phyloP scores from a whole-genome alignment of 2,888 invertebrate species.

The Aspidapion aeneum region DNA sequence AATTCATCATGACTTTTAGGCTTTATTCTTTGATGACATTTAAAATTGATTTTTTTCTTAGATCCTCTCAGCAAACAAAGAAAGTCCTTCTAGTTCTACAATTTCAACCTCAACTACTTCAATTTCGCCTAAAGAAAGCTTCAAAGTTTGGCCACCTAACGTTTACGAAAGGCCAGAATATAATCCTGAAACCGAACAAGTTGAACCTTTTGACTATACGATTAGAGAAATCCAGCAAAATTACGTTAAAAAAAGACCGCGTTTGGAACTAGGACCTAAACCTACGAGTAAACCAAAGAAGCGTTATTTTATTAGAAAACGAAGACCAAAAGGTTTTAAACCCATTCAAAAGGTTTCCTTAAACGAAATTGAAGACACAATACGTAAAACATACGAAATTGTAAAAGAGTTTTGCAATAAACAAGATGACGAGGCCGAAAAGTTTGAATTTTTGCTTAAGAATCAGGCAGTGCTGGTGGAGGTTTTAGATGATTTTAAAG shows the following conservation, averaged over 20 bases:
- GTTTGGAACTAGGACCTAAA: constrained; percentile 17
- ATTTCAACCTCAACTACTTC: constrained; percentile 10
- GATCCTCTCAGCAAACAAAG: too few relatives aligned
- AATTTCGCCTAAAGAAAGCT: constrained; percentile 15
- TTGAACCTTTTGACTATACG: constrained; percentile 38
- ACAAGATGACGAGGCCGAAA: neutral
- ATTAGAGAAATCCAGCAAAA: constrained; percentile 21
- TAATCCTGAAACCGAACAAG: constrained; percentile 36
- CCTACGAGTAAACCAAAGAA: constrained; percentile 25
- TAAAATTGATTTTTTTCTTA: too few relatives aligned
- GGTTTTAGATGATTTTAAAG: neutral
- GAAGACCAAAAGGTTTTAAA: constrained; percentile 20
- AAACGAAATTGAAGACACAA: constrained; percentile 30
- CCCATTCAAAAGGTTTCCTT: constrained; percentile 27
- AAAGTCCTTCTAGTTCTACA: too few relatives aligned
- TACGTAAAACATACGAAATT: constrained; percentile 33
- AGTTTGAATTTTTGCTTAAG: neutral
- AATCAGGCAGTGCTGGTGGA: neutral
- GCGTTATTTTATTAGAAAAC: constrained; percentile 26
- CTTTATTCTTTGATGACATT: too few relatives aligned
- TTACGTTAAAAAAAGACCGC: constrained; percentile 24
- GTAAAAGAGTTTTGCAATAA: constrained; percentile 18
- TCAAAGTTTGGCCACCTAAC: constrained; percentile 32
- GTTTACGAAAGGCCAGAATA: constrained; percentile 41
- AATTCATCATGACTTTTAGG: too few relatives aligned